Conservation (phyloP, 2,888 invertebrate genomes). For the Cataglyphis rosenhaueri region DNA sequence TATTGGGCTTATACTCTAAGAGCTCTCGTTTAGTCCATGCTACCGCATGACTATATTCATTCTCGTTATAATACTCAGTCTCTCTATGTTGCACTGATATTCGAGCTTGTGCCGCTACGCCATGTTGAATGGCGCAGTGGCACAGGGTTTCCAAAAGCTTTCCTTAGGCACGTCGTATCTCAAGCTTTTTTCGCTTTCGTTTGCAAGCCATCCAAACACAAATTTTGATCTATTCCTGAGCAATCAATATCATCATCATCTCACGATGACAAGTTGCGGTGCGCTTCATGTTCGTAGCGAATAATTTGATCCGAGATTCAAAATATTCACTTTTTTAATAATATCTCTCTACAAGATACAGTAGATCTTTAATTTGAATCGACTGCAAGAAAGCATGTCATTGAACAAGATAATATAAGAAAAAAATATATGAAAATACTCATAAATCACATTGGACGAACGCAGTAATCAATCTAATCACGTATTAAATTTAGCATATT, state of each 20-base stretch:
- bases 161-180: slow-evolving; percentile 71
- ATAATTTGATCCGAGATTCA: slow-evolving; percentile 12
- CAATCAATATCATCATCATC: slow-evolving; percentile 38
- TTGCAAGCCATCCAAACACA: slow-evolving; percentile 83
- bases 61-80: slow-evolving; percentile 9
- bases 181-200: slow-evolving; percentile 82
- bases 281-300: slow-evolving; percentile 51
- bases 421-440: not conserved
- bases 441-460: not conserved
- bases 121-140: slow-evolving; percentile 65
- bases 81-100: slow-evolving; percentile 31
- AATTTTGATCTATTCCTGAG: slow-evolving; percentile 56
- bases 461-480: not conserved
- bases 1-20: slow-evolving; percentile 63
- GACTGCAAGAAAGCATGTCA: not conserved
- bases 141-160: slow-evolving; percentile 38
- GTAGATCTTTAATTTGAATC: not conserved
- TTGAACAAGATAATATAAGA: not conserved
- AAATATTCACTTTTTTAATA: slow-evolving; percentile 12
- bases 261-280: slow-evolving; percentile 40
- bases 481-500: slow-evolving; percentile 19
- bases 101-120: slow-evolving; percentile 65
- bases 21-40: slow-evolving; percentile 65
- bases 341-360: slow-evolving; percentile 6
- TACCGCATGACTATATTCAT: slow-evolving; percentile 76